Percentiles rank a stretch among this genome's conserved stretches.
phyloP scores from a whole-genome alignment of 2,888 invertebrate genomes.

The Pheosia tremula region DNA sequence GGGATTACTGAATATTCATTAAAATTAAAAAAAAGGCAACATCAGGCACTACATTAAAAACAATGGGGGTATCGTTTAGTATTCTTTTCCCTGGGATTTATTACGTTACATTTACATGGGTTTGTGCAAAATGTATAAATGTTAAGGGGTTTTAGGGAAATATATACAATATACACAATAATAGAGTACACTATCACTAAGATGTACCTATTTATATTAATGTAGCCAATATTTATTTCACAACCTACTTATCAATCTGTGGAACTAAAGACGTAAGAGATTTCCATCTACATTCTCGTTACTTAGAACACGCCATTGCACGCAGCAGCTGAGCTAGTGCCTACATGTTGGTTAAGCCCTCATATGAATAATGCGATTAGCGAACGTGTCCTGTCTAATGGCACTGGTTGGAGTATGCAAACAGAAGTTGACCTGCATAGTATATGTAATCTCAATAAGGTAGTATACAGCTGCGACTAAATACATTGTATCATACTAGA shows the following conservation, averaged over 20 bases:
- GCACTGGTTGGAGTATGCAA: slow-evolving; percentile 7
- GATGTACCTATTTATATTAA: too few species aligned
- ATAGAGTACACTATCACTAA: too few species aligned
- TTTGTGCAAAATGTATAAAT: too few species aligned
- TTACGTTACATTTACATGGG: too few species aligned
- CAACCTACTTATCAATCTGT: too few species aligned
- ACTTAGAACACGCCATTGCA: neutral
- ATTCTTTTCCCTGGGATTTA: neutral
- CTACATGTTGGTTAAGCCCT: slow-evolving; percentile 5
- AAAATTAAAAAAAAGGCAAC: too few species aligned
- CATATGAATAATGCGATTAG: slow-evolving; percentile 31
- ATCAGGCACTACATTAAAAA: too few species aligned
- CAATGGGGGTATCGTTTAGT: too few species aligned
- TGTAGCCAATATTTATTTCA: too few species aligned
- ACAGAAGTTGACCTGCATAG: neutral
- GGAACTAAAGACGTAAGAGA: neutral
- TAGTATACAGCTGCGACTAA: neutral
- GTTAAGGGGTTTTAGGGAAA: too few species aligned
- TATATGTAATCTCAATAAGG: neutral
- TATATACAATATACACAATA: too few species aligned
- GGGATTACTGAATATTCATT: slow-evolving; percentile 14
- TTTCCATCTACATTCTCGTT: neutral
- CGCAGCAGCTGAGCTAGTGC: neutral
- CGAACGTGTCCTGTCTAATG: slow-evolving; percentile 6
- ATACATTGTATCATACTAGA: too few species aligned